Base-by-base conservation (phyloP, 2,113 vertebrate species). In the Sula dactylatra region DNA sequence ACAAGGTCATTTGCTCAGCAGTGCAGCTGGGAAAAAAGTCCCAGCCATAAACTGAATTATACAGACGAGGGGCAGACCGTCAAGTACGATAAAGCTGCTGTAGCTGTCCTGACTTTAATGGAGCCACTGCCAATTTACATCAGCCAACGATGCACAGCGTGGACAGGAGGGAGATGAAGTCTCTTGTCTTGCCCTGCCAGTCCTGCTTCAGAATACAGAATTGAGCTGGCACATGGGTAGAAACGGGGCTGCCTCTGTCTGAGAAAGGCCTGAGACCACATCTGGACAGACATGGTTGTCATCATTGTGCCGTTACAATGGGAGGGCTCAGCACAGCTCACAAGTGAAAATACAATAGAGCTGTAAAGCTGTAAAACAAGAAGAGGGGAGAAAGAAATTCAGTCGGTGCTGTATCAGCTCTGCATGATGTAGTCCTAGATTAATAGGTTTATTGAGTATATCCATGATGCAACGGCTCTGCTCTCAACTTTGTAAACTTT, bases 401-500 rank as follows among this genome's bases (percentile, higher is more conserved):
- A 34, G 18, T 18, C 54, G 32, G 18, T 38, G 20, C 21, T 84
- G 49, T 56, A 4, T n/a, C 54, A 78, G 55, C 14, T 36, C 58
- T 81, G 50, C 19, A 20, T 62, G 83, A 42, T 16, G 27, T 18
- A 22, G 29, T 67, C 34, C 50, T 86, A 69, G 47, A 44, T 77
- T 74, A 93, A 32, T 7, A 44, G 76, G 45, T 17, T 71, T 69
- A 16, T 13, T 29, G 54, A 61, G 38, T 58, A 61, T 32, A 83
- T 29, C 90, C 82, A 76, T 56, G 34, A 55, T 76, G 85, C 77
- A 79, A 12, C 1, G 2, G 76, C 85, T 90, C 38, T 93, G 85
- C 91, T 64, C 69, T 79, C 82, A 94, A n/a, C 77, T 96, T 85
- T 93, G 71, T 89, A 88, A 95, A 94, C 84, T 66, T 93, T 25